phyloP scores from a whole-genome alignment of 2,797 vertebrate genomes.

The Gobionotothen gibberifrons region DNA sequence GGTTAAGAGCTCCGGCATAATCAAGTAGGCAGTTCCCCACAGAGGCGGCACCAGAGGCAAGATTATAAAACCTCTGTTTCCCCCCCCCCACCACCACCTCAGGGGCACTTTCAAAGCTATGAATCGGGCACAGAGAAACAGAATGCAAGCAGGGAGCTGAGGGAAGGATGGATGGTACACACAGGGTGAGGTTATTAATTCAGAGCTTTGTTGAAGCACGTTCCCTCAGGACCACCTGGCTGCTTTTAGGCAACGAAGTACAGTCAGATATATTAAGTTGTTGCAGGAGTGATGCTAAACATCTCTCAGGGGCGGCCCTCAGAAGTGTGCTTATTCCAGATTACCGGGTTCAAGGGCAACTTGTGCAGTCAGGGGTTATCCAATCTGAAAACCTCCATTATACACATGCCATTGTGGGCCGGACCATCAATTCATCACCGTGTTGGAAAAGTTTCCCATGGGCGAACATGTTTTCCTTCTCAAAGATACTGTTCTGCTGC shows the following conservation, averaged over 20 bases:
- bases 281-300: conserved; percentile 50
- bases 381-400: conserved; percentile 39
- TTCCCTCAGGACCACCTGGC: conserved; percentile 53
- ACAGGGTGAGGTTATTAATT: conserved; percentile 63
- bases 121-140: conserved; percentile 34
- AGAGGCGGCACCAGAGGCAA: conserved; percentile 39
- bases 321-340: conserved; percentile 13
- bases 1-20: conserved; percentile 67
- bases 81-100: conserved; percentile 35
- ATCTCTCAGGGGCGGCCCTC: conserved; percentile 36
- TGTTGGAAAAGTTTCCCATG: conserved; percentile 22
- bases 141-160: conserved; percentile 18
- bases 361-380: conserved; percentile 27
- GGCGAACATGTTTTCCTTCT: conserved; percentile 26
- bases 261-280: conserved; percentile 36
- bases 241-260: conserved; percentile 41
- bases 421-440: conserved; percentile 47
- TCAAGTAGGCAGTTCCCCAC: conserved; percentile 57
- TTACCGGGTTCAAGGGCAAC: conserved; percentile 32
- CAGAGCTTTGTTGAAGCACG: conserved; percentile 54
- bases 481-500: conserved; percentile 7
- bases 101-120: conserved; percentile 40
- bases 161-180: conserved; percentile 48
- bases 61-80: conserved; percentile 47
- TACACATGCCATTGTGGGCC: conserved; percentile 30